These are phyloP conservation scores for Darevskia nairensis DNA, from an alignment of 2,797 vertebrate genomes.

Conservation along the genomic window DNA sequence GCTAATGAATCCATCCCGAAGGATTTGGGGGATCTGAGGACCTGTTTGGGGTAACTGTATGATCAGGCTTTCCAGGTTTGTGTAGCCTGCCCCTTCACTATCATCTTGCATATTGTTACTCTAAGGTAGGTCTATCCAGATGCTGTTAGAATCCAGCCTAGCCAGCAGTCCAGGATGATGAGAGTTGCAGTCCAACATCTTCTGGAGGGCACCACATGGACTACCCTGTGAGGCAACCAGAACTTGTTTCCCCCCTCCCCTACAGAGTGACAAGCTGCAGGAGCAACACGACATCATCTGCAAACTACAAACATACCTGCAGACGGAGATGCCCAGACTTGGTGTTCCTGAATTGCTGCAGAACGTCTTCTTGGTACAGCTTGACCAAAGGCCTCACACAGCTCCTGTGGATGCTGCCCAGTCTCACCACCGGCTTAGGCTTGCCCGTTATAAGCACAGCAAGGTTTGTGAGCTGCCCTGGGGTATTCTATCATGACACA, in stretches of 20 bases:
- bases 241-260: not conserved
- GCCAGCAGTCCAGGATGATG: too few species aligned
- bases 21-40: too few species aligned
- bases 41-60: too few species aligned
- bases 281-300: conserved; percentile 93
- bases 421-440: conserved; percentile 42
- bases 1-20: too few species aligned
- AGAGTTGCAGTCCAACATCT: too few species aligned
- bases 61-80: too few species aligned
- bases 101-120: not conserved
- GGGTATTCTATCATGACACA: not conserved
- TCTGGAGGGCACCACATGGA: not conserved
- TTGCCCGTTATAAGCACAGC: conserved; percentile 40
- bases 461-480: conserved; percentile 16
- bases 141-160: not conserved
- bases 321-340: conserved; percentile 79
- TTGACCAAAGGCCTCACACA: conserved; percentile 88
- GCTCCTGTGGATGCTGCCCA: conserved; percentile 84
- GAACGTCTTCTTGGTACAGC: conserved; percentile 76
- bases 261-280: conserved; percentile 92
- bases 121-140: not conserved
- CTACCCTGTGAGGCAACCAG: not conserved
- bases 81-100: too few species aligned
- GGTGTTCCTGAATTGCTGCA: conserved; percentile 73
- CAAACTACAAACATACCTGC: conserved; percentile 83